These are phyloP conservation scores for Cliona cf. orientalis DNA, from an alignment of 37 sponge, comb jelly and placozoan species.

Conservation along the genomic window DNA sequence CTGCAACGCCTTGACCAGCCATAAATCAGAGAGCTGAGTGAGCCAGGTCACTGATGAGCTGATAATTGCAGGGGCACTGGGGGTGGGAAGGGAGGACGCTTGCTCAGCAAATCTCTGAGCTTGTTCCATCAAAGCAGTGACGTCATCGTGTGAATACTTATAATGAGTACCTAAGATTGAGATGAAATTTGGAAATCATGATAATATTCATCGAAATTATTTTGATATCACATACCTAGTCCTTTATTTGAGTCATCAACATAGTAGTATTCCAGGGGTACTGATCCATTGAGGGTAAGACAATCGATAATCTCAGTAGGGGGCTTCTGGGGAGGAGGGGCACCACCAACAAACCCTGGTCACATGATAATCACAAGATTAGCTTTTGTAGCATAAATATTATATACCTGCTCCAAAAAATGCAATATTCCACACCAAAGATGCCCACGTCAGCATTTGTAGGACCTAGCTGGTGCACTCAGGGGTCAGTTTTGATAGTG, in stretches of 20 bases:
- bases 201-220: not conserved
- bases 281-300: constrained; percentile 22
- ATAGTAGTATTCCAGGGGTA: constrained; percentile 76
- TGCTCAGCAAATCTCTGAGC: constrained; percentile 14
- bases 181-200: not conserved
- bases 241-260: constrained; percentile 85
- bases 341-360: not conserved
- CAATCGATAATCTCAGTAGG: constrained; percentile 27
- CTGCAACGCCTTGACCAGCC: constrained; percentile 72
- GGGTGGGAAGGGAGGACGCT: constrained; percentile 4
- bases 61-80: constrained; percentile 22
- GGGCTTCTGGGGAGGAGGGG: constrained; percentile 39
- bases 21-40: constrained; percentile 49
- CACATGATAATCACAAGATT: too few relatives aligned
- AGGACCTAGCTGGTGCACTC: too few relatives aligned
- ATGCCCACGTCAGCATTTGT: too few relatives aligned
- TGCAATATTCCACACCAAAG: too few relatives aligned
- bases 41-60: constrained; percentile 42
- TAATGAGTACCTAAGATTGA: constrained; percentile 60
- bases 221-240: constrained; percentile 46
- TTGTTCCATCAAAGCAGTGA: constrained; percentile 34
- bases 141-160: constrained; percentile 58
- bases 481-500: too few relatives aligned
- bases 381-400: too few relatives aligned
- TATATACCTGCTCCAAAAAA: too few relatives aligned